These are phyloP conservation scores for Poicephalus gulielmi DNA, from an alignment of 2,113 vertebrate genomes.

Conservation along the genomic window DNA sequence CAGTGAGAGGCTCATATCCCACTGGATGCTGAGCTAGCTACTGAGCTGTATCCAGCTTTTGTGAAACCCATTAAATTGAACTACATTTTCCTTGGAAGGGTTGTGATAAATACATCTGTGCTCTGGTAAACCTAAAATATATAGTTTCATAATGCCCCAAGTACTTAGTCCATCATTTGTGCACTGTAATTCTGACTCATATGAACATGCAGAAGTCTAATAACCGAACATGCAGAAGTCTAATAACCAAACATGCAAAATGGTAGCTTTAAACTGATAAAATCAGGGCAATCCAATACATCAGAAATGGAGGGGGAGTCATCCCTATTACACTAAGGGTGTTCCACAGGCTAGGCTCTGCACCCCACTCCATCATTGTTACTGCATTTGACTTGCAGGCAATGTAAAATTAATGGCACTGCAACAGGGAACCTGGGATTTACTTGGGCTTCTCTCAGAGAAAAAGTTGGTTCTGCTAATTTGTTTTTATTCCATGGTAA, in stretches of 20 bases:
- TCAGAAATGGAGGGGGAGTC: background rate
- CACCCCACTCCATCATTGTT: background rate
- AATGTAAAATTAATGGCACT: background rate
- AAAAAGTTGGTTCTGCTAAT: background rate
- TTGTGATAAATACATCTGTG: background rate
- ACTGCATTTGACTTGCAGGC: background rate
- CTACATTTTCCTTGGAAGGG: background rate
- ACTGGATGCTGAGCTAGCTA: background rate
- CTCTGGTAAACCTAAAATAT: background rate
- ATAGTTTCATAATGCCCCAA: background rate
- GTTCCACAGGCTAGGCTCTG: background rate
- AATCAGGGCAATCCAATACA: background rate
- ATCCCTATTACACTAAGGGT: too few species aligned
- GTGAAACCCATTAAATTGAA: background rate
- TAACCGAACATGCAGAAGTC: background rate
- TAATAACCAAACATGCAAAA: background rate
- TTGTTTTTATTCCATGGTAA: background rate
- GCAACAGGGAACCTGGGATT: background rate
- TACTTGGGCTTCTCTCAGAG: background rate
- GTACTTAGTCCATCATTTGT: background rate
- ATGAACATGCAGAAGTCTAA: background rate
- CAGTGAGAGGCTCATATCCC: background rate
- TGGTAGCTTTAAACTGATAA: background rate
- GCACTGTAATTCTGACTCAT: background rate
- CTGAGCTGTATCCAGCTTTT: background rate